Evolutionary conservation across 2,113 vertebrate genomes (phyloP).

Genomic region (Gallinago undulata): DNA sequence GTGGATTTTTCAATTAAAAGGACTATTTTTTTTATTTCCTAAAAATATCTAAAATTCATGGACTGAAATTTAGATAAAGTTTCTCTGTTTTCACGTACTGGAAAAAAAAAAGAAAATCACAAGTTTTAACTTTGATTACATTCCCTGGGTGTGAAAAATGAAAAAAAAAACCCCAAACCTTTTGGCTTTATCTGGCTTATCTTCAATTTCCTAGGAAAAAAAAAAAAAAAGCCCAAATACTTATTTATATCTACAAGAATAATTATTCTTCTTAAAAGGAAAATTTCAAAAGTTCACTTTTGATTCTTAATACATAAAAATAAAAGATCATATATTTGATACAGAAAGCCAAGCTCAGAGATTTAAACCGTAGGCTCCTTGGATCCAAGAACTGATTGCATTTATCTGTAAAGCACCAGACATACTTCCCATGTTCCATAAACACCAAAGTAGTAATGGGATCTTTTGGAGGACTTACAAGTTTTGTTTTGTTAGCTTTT

Average conservation of each 20-base stretch:
- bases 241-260: neutral
- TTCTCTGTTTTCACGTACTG: neutral
- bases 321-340: neutral
- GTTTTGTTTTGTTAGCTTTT: neutral
- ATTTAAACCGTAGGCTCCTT: neutral
- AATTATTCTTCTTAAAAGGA: neutral
- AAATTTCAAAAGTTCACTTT: neutral
- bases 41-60: neutral
- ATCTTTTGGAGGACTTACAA: neutral
- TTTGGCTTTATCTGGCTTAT: neutral
- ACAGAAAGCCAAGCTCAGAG: neutral
- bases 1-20: neutral
- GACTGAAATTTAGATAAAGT: neutral
- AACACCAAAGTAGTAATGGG: neutral
- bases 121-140: neutral
- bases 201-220: neutral
- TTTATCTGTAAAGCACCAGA: constrained; percentile 50
- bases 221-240: neutral
- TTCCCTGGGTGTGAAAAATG: neutral
- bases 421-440: neutral
- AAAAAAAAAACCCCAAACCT: neutral
- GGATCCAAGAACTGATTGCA: neutral
- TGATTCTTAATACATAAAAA: neutral
- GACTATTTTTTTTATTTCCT: neutral
- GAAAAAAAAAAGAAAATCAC: neutral